A percentile compares a stretch with the other conserved stretches of the same genome.
These are phyloP conservation scores for Rhinoptilus africanus DNA, from an alignment of 2,113 vertebrate species.

Conservation along the genomic window DNA sequence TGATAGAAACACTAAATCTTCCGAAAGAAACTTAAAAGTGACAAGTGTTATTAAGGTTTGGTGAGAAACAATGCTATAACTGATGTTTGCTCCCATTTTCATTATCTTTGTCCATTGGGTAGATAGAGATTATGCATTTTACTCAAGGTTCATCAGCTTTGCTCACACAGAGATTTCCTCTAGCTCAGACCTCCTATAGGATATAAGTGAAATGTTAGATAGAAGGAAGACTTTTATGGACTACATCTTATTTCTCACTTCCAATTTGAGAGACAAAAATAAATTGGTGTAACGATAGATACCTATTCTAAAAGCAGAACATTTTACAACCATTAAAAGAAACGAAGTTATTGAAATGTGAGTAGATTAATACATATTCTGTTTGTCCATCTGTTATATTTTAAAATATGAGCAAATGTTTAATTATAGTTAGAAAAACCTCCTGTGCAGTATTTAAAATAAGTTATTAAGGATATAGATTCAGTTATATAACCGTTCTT, in stretches of 20 bases:
- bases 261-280: not conserved
- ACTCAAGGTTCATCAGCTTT: not conserved
- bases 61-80: not conserved
- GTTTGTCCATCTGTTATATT: not conserved
- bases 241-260: not conserved
- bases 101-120: not conserved
- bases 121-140: not conserved
- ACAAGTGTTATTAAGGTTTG: not conserved
- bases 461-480: not conserved
- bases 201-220: not conserved
- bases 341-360: not conserved
- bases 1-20: not conserved
- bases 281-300: not conserved
- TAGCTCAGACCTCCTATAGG: not conserved
- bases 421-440: not conserved
- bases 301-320: not conserved
- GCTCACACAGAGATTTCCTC: not conserved
- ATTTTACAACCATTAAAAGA: not conserved
- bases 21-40: not conserved
- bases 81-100: not conserved
- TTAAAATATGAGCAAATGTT: not conserved
- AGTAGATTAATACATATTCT: not conserved
- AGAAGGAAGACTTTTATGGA: not conserved
- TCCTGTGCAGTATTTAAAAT: not conserved
- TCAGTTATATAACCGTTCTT: not conserved